phyloP scores from a whole-genome alignment of 2,888 invertebrate genomes.

The Carpatolechia fugitivella region DNA sequence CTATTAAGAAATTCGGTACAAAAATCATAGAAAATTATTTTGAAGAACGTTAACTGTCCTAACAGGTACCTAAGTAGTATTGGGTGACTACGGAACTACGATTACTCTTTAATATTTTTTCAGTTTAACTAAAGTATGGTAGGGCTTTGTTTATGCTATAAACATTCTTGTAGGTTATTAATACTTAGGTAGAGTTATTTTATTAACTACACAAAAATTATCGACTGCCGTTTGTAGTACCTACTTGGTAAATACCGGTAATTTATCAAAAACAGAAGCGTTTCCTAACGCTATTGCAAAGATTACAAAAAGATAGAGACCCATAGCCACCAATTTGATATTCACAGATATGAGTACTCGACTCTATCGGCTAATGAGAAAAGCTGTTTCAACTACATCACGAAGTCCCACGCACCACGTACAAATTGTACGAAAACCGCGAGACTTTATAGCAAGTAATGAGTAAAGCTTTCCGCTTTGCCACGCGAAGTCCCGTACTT shows the following conservation, averaged over 20 bases:
- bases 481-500: not conserved
- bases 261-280: constrained; percentile 16
- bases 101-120: too few relatives aligned
- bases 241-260: too few relatives aligned
- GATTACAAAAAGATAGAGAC: constrained; percentile 45
- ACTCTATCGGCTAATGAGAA: constrained; percentile 62
- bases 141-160: too few relatives aligned
- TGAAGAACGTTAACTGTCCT: too few relatives aligned
- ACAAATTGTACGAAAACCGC: not conserved
- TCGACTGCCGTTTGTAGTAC: not conserved
- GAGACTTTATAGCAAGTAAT: constrained; percentile 2
- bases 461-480: not conserved
- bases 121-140: too few relatives aligned
- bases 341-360: constrained; percentile 48
- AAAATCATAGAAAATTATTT: too few relatives aligned
- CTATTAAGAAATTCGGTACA: too few relatives aligned
- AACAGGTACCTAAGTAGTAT: too few relatives aligned
- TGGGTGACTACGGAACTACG: too few relatives aligned
- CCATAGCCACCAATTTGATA: constrained; percentile 53
- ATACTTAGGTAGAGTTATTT: too few relatives aligned
- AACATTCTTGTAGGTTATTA: too few relatives aligned
- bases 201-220: too few relatives aligned
- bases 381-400: constrained; percentile 56
- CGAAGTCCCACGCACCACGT: constrained; percentile 1
- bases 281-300: constrained; percentile 29